Base-by-base conservation (phyloP, 2,113 vertebrate species). In the Menura novaehollandiae region DNA sequence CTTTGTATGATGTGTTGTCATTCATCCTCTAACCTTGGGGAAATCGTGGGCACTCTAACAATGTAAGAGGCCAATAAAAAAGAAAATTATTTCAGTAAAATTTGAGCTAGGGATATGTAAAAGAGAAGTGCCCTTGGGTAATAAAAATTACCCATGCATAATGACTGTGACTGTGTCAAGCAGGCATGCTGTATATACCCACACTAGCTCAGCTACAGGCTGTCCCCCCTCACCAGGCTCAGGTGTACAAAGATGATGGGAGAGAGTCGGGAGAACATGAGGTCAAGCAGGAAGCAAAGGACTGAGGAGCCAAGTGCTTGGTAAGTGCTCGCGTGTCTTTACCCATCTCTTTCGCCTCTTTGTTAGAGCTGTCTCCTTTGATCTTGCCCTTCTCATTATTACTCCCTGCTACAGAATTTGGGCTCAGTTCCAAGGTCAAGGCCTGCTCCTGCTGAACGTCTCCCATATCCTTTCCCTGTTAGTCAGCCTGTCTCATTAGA, bases 61-160 rank as follows among this genome's bases (percentile, higher is more conserved):
- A 93, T 93, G 80, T 95, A 96, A 93, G 87, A 97, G 92, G 76
- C 92, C 95, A 95, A 95, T 97, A 95, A 97, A 96, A 95, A 94
- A 96, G 93, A 89, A 96, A 97, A 95, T 60, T 0, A 95, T 95
- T 97, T 91, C 91, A 89, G 89, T 91, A 82, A 95, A 94, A 92
- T 80, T 91, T 82, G 62, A 92, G 82, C 92, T 91, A 71, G 94
- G 84, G 92, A 96, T 97, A 96, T 97, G 96, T 92, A 96, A 96
- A 97, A 89, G 89, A 95, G 94, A 89, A 92, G 91, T 85, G 87
- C 96, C 84, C 91, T 55, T 68, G 93, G 94, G 94, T 97, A 93
- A 97, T 96, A 95, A 94, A 67, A 92, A 93, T 87, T 94, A 66
- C 89, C 74, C 88, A 26, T 58, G 92, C 92, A 91, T 58, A 85